Percentiles rank a stretch among this genome's conserved stretches.
Conservation (phyloP, 2,797 vertebrate genomes). For the Parauchenoglanis punctatus region DNA sequence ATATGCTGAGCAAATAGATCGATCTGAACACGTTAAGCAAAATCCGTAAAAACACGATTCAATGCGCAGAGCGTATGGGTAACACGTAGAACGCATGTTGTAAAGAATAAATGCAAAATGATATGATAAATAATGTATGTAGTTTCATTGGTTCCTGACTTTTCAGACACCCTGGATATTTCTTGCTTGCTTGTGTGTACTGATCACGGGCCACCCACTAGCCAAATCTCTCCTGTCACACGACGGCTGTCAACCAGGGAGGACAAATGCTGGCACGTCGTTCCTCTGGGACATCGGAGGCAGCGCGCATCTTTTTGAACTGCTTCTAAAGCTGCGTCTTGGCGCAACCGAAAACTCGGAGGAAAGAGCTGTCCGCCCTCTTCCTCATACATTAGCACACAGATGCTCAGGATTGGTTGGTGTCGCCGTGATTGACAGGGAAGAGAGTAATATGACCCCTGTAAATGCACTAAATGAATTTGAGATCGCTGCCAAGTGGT, state of each 20-base stretch:
- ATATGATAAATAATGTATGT: too few relatives aligned
- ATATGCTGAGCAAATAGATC: neutral
- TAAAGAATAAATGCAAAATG: neutral
- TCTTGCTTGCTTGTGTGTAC: neutral
- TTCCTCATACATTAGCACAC: neutral
- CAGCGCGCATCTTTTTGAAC: neutral
- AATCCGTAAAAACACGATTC: neutral
- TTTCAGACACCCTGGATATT: neutral
- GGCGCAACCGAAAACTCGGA: too few relatives aligned
- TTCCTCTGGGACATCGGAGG: neutral
- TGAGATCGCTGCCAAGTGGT: neutral
- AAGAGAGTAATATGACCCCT: neutral
- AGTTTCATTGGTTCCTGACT: neutral
- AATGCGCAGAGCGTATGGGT: neutral
- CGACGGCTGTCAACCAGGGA: neutral
- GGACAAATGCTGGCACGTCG: neutral
- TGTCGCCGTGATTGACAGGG: neutral
- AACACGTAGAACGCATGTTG: too few relatives aligned
- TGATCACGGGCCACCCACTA: too few relatives aligned
- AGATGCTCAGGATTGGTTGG: neutral
- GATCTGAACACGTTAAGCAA: neutral
- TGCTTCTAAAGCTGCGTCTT: neutral
- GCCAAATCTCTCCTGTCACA: neutral
- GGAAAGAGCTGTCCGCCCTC: neutral
- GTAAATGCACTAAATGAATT: neutral